Evolutionary conservation across 2,797 vertebrate species (phyloP), one percentile per base, ranked within the genome.

Genomic region (Melanotaenia nigrans): DNA sequence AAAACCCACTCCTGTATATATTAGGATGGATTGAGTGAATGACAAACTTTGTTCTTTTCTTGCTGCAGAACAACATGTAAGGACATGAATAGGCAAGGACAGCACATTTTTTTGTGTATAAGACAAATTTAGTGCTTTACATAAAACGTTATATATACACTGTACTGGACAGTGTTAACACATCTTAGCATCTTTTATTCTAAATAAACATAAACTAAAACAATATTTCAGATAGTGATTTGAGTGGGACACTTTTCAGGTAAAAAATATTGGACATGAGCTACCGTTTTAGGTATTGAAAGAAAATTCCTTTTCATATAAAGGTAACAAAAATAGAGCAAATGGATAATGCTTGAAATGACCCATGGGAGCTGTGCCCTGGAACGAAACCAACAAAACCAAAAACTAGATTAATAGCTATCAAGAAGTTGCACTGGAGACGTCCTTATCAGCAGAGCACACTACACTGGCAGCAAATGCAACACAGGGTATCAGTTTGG

Each of bases 391-490:
- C 75, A 64, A 78, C 68, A 69, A 74, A 86, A 85, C 53, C 77
- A 72, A 77, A 88, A 78, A 63, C 30, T 36, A 67, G 85, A 85
- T 81, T 36, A 68, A 73, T 62, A 71, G 78, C 84, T 83, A 82
- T 85, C 78, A 33, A 76, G 68, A 79, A 71, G 83, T 78, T 78
- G 67, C 81, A 79, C 82, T 53, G 61, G 76, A 79, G 79, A 82
- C 81, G 65, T 78, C 71, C 81, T 91, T 92, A 90, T 92, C 89
- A 80, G 84, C 81, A 7, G 60, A 45, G 77, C 85, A 86, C 86
- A 89, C 79, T 60, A 76, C 66, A 76, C 79, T 65, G 81, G 79
- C 85, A 82, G 81, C 68, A 82, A 83, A 77, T 68, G 68, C 79
- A 81, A 85, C 74, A 89, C 68, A 73, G 65, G 76, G 69, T 71